Conservation (phyloP, 2,888 invertebrate species). For the Conistra vaccinii region DNA sequence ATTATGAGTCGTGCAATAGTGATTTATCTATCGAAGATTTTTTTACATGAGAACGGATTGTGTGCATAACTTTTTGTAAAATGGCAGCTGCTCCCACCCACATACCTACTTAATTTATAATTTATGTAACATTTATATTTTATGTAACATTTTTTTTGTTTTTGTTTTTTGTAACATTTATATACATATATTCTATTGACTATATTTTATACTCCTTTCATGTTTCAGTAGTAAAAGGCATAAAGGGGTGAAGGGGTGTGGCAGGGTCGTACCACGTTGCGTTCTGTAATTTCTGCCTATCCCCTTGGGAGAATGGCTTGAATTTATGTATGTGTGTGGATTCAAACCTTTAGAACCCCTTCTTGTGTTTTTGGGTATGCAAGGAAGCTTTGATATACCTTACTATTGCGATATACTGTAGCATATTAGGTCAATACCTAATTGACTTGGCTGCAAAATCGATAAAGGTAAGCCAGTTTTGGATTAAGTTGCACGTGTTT, state of each 20-base stretch:
- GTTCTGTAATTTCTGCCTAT: constrained; percentile 47
- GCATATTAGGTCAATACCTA: not conserved
- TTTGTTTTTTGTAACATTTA: not conserved
- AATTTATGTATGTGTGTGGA: constrained; percentile 39
- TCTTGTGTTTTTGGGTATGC: constrained; percentile 11
- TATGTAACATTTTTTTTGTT: not conserved
- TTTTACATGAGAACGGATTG: constrained; percentile 14
- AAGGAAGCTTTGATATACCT: not conserved
- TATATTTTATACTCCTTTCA: not conserved
- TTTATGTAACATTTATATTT: not conserved
- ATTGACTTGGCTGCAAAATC: not conserved
- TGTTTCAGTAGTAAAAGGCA: constrained; percentile 12
- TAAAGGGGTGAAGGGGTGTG: constrained; percentile 18
- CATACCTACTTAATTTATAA: not conserved
- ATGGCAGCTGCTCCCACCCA: constrained; percentile 12
- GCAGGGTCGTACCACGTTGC: constrained; percentile 17
- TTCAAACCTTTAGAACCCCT: constrained; percentile 10
- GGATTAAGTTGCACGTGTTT: not conserved
- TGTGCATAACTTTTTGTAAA: constrained; percentile 8
- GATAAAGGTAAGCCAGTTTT: not conserved
- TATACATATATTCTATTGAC: not conserved
- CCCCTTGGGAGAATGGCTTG: constrained; percentile 32
- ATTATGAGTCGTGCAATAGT: too few relatives aligned
- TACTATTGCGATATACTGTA: not conserved
- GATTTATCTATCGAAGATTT: not conserved